A percentile compares a stretch with the other conserved stretches of the same genome.
Conservation (phyloP, 2,888 invertebrate species). For the Drosophila picticornis region DNA sequence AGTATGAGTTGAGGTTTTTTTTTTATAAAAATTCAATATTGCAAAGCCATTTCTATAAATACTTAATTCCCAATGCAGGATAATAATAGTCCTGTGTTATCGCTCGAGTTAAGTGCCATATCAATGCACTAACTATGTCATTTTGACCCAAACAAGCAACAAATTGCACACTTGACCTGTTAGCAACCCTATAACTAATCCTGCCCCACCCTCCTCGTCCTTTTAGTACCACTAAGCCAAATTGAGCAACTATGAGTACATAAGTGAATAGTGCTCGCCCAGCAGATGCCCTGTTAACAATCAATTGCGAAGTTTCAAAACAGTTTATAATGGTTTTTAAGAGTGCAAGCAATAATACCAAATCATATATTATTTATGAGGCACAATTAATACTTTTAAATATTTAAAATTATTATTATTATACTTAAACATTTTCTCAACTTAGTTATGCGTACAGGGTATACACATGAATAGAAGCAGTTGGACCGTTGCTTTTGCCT, state of each 20-base stretch:
- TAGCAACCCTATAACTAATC: constrained; percentile 25
- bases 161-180: constrained; percentile 54
- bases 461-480: constrained; percentile 18
- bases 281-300: constrained; percentile 3
- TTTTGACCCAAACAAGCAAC: constrained; percentile 48
- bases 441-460: not conserved
- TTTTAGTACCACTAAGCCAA: constrained; percentile 14
- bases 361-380: not conserved
- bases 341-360: not conserved
- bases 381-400: not conserved
- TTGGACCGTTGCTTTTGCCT: not conserved
- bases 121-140: constrained; percentile 47
- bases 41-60: not conserved
- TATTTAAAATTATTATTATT: not conserved
- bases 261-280: not conserved
- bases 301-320: not conserved
- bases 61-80: constrained; percentile 6
- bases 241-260: constrained; percentile 28
- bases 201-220: not conserved
- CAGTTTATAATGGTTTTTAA: not conserved
- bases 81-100: constrained; percentile 21
- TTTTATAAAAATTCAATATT: not conserved
- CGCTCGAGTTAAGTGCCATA: constrained; percentile 36
- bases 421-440: not conserved
- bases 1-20: not conserved